phyloP scores from a whole-genome alignment of 2,797 vertebrate genomes.

The Labeo calbasu region DNA sequence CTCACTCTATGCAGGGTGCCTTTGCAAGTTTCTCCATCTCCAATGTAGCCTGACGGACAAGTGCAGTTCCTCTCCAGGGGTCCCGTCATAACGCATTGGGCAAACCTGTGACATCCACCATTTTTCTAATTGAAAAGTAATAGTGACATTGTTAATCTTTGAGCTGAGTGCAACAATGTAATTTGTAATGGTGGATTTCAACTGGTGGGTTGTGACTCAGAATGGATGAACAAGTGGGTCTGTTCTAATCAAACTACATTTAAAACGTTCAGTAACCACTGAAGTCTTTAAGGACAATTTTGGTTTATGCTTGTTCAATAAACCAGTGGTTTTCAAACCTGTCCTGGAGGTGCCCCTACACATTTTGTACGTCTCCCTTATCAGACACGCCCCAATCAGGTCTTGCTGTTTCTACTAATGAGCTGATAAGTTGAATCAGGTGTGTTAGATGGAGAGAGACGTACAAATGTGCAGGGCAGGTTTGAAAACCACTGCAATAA shows the following conservation, averaged over 20 bases:
- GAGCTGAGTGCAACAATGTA: background rate
- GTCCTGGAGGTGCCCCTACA: too few species aligned
- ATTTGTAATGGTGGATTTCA: background rate
- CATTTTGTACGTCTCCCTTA: too few species aligned
- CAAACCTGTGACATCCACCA: slow-evolving; percentile 84
- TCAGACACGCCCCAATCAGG: too few species aligned
- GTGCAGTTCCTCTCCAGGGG: slow-evolving; percentile 80
- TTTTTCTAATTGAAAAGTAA: slow-evolving; percentile 80
- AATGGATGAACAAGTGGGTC: background rate
- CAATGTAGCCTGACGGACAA: slow-evolving; percentile 75
- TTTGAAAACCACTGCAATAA: too few species aligned
- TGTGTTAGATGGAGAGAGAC: too few species aligned
- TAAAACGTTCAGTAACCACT: background rate
- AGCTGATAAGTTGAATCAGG: too few species aligned
- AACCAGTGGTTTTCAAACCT: too few species aligned
- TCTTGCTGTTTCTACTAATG: too few species aligned
- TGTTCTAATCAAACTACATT: background rate
- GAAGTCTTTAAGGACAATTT: background rate
- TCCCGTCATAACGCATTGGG: slow-evolving; percentile 82
- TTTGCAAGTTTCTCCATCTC: slow-evolving; percentile 86
- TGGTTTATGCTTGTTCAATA: background rate
- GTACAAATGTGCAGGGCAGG: too few species aligned
- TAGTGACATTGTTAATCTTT: background rate
- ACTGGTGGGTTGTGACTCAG: background rate
- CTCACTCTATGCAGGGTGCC: slow-evolving; percentile 83